Conservation (phyloP, 2,888 invertebrate species). For the Diaperis boleti region DNA sequence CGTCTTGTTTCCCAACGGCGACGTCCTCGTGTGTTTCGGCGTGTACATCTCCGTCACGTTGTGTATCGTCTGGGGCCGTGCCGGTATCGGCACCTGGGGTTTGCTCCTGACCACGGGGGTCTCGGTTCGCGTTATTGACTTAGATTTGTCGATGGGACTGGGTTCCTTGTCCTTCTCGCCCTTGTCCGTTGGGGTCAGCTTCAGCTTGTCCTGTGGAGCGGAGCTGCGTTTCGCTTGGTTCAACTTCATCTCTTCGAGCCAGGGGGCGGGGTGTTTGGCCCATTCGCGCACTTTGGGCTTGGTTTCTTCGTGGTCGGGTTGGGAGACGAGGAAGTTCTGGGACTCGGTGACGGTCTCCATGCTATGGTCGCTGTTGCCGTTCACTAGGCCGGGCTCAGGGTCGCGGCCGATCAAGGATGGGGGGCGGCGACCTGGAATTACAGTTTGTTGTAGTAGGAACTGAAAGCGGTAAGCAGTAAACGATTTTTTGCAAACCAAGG, state of each 20-base stretch:
- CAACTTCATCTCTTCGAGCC: constrained; percentile 85
- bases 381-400: constrained; percentile 52
- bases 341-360: constrained; percentile 36
- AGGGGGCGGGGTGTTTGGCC: constrained; percentile 80
- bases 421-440: constrained; percentile 68
- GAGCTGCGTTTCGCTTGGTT: constrained; percentile 79
- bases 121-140: constrained; percentile 56
- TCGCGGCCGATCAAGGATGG: constrained; percentile 69
- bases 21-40: constrained; percentile 22
- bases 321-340: constrained; percentile 20
- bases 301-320: constrained; percentile 64
- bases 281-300: constrained; percentile 77
- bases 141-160: constrained; percentile 50
- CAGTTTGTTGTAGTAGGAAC: too few species aligned
- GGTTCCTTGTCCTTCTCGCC: constrained; percentile 32
- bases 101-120: constrained; percentile 37
- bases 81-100: constrained; percentile 40
- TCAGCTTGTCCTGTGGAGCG: constrained; percentile 59
- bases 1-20: constrained; percentile 28
- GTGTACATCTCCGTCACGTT: constrained; percentile 10
- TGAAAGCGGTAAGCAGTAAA: too few species aligned
- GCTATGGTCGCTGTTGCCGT: constrained; percentile 57
- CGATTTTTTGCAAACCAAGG: too few species aligned
- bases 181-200: constrained; percentile 56
- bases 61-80: constrained; percentile 38